Conservation (phyloP, 2,888 invertebrate species). For the Serrognathus titanus region DNA sequence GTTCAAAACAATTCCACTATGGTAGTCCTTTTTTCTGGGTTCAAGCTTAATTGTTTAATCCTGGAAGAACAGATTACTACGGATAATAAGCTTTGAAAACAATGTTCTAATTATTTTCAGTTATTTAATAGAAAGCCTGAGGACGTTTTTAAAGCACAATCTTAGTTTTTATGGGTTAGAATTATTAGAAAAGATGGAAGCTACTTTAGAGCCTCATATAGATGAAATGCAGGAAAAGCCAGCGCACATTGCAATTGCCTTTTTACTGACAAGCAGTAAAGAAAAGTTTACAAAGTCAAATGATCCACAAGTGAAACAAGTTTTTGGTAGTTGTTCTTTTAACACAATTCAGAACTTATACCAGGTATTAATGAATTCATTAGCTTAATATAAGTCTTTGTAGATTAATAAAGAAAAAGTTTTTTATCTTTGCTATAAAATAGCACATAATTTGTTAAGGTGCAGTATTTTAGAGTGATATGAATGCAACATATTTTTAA, state of each 20-base stretch:
- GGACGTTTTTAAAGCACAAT: constrained; percentile 22
- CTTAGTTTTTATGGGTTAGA: constrained; percentile 24
- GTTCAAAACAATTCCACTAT: background rate
- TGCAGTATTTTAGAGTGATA: too few relatives aligned
- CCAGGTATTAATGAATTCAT: constrained; percentile 15
- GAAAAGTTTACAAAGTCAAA: constrained; percentile 26
- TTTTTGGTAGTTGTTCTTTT: constrained; percentile 27
- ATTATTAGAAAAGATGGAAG: constrained; percentile 21
- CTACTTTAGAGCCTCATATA: constrained; percentile 16
- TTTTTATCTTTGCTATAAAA: background rate
- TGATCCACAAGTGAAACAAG: constrained; percentile 23
- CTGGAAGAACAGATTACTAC: background rate
- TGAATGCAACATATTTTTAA: too few relatives aligned
- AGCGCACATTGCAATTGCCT: constrained; percentile 20
- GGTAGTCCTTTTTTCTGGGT: too few relatives aligned
- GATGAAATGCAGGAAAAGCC: constrained; percentile 16
- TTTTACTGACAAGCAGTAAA: constrained; percentile 25
- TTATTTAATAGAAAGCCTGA: constrained; percentile 23
- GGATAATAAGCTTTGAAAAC: background rate
- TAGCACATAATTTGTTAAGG: too few relatives aligned
- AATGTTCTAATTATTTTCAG: constrained; percentile 13
- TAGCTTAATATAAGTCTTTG: background rate
- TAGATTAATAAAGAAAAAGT: too few relatives aligned
- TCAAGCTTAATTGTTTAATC: background rate
- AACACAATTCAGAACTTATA: constrained; percentile 17